phyloP scores from a whole-genome alignment of 1,140 invertebrate species.

The Drosophila chauvacae region DNA sequence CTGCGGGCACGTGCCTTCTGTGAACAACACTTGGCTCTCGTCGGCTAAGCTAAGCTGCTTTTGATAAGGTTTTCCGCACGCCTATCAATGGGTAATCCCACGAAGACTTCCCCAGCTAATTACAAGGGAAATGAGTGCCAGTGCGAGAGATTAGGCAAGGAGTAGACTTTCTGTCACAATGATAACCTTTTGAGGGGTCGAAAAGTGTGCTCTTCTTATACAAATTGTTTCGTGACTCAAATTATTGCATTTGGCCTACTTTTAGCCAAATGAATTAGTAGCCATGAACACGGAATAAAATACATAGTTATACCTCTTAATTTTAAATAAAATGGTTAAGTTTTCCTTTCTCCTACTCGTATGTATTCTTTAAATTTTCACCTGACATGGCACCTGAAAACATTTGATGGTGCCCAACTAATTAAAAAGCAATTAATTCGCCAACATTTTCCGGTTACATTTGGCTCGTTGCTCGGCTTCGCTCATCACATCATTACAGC shows the following conservation, averaged over 20 bases:
- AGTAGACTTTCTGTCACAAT: background rate
- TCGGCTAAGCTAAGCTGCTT: slow-evolving; percentile 8
- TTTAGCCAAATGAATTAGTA: background rate
- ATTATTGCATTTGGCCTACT: background rate
- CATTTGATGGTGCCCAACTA: slow-evolving; percentile 39
- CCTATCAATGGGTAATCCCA: slow-evolving; percentile 41
- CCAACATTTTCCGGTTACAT: slow-evolving; percentile 39
- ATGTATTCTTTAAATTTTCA: background rate
- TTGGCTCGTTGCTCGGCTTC: slow-evolving; percentile 10
- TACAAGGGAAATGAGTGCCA: slow-evolving; percentile 7
- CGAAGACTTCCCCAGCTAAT: slow-evolving; percentile 30
- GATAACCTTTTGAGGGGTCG: background rate
- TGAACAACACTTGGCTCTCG: background rate
- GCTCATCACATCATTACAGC: slow-evolving; percentile 33
- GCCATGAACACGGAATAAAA: slow-evolving; percentile 1
- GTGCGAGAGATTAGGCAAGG: slow-evolving; percentile 3
- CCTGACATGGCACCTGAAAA: slow-evolving; percentile 14
- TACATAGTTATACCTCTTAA: background rate
- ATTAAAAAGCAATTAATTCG: slow-evolving; percentile 71
- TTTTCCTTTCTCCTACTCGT: background rate
- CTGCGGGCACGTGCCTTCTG: slow-evolving; percentile 8
- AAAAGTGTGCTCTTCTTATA: background rate
- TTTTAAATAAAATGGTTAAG: background rate
- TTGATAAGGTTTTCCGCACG: slow-evolving; percentile 26
- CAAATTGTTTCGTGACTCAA: slow-evolving; percentile 5